phyloP scores from a whole-genome alignment of 2,113 vertebrate species.

The Urocynchramus pylzowi region DNA sequence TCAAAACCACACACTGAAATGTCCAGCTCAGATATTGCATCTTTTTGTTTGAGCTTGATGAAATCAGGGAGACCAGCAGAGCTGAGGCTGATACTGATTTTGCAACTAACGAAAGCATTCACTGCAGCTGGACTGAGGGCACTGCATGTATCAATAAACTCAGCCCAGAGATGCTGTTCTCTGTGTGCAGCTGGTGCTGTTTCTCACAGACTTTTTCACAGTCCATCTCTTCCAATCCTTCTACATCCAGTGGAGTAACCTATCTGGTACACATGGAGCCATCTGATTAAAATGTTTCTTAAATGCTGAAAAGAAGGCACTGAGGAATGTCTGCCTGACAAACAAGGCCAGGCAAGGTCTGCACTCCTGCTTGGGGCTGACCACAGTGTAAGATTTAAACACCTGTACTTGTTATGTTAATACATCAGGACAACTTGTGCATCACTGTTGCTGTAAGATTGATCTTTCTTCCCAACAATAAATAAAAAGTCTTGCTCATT shows the following conservation, averaged over 20 bases:
- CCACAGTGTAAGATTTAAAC: background rate
- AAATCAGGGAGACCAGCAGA: background rate
- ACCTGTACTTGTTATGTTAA: background rate
- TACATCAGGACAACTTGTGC: background rate
- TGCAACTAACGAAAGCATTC: background rate
- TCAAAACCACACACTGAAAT: background rate
- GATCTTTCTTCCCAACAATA: background rate
- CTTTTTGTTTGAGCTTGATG: background rate
- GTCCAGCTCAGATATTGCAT: background rate
- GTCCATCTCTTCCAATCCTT: background rate
- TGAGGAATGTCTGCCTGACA: background rate
- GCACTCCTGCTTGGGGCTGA: background rate
- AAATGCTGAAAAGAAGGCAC: background rate
- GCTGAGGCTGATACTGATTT: background rate
- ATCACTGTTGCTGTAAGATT: background rate
- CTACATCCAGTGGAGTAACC: background rate
- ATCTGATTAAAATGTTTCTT: background rate
- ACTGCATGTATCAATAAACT: background rate
- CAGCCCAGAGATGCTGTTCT: background rate
- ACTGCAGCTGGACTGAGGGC: background rate
- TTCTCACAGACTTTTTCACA: background rate
- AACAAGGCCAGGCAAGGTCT: background rate
- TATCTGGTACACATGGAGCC: accelerated
- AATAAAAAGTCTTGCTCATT: background rate
- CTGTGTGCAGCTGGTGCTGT: background rate